Conservation (phyloP, 2,888 invertebrate genomes). For the Platycnemis pennipes region DNA sequence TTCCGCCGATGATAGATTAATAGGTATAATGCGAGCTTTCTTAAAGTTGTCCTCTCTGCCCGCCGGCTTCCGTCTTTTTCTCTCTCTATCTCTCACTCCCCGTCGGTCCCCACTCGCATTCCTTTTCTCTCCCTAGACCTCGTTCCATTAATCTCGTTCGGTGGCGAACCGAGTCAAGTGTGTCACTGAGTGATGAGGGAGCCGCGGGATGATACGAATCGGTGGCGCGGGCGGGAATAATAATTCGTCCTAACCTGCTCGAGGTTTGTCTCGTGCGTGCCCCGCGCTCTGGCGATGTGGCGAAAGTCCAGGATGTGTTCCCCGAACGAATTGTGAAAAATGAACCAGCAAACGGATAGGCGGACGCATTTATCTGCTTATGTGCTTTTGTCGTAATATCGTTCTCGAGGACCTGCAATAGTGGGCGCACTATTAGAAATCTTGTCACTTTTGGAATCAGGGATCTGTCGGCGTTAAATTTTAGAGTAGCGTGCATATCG, state of each 20-base stretch:
- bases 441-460: background rate
- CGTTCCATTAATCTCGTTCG: conserved; percentile 18
- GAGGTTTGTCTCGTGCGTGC: background rate
- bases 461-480: background rate
- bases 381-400: too few species aligned
- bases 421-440: background rate
- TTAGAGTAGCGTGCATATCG: background rate
- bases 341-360: background rate
- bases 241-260: background rate
- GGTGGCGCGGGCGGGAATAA: background rate
- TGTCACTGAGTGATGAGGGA: conserved; percentile 25
- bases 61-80: background rate
- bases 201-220: conserved; percentile 28
- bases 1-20: background rate
- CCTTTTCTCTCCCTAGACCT: background rate
- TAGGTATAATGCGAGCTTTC: background rate
- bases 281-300: background rate
- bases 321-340: background rate
- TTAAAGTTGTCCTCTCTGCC: background rate
- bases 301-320: background rate
- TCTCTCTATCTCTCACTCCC: background rate
- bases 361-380: too few species aligned
- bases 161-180: conserved; percentile 13
- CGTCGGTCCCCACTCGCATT: background rate
- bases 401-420: background rate